phyloP scores from a whole-genome alignment of 2,113 vertebrate genomes.

The Prunella himalayana region DNA sequence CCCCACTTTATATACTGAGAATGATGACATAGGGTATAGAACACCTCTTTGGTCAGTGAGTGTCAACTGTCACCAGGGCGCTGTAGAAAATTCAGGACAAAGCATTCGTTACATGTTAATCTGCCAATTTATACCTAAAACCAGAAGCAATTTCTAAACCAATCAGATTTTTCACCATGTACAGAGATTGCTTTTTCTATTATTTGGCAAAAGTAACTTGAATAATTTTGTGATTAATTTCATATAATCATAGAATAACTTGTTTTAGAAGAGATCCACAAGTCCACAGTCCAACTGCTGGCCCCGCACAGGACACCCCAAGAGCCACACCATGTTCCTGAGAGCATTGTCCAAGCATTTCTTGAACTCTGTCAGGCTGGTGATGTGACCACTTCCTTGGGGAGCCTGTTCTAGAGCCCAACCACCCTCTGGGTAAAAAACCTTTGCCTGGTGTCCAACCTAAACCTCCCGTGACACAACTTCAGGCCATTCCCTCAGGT shows the following conservation, averaged over 20 bases:
- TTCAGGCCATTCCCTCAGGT: fast-evolving
- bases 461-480: background rate
- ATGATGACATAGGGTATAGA: background rate
- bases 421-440: background rate
- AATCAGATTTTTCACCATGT: background rate
- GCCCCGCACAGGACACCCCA: background rate
- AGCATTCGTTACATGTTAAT: background rate
- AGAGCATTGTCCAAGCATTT: background rate
- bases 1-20: background rate
- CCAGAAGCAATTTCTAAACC: background rate
- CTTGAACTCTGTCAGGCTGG: background rate
- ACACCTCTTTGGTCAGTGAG: background rate
- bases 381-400: background rate
- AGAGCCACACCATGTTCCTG: background rate
- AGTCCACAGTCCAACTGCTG: background rate
- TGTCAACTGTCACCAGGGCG: background rate
- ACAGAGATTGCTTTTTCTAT: background rate
- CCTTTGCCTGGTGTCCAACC: too few species aligned
- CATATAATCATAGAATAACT: background rate
- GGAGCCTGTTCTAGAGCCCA: background rate
- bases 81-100: background rate
- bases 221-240: background rate
- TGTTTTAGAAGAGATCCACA: background rate
- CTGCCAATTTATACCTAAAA: background rate
- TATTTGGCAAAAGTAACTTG: background rate